Evolutionary conservation across 2,888 invertebrate species (phyloP).

Genomic region (Lasioglossum marginatum): DNA sequence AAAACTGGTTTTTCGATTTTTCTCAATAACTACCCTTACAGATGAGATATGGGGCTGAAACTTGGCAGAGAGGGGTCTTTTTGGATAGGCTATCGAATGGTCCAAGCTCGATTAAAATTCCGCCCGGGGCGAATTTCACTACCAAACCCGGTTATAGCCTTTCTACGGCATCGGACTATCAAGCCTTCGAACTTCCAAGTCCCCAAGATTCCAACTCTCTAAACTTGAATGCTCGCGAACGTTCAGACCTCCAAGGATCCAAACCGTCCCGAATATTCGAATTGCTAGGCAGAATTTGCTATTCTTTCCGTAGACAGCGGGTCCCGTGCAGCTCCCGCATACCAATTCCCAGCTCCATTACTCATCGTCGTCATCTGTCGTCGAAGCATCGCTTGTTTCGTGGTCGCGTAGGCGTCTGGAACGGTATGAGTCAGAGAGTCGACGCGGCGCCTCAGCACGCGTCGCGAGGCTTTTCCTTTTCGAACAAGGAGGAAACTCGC

Average conservation of each 20-base stretch:
- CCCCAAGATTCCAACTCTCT: not conserved
- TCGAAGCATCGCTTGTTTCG: not conserved
- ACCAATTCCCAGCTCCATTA: constrained; percentile 6
- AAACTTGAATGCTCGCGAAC: too few relatives aligned
- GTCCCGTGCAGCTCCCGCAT: not conserved
- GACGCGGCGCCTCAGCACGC: constrained; percentile 23
- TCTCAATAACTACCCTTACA: too few relatives aligned
- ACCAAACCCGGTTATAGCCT: too few relatives aligned
- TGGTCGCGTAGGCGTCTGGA: constrained; percentile 2
- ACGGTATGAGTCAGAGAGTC: constrained; percentile 18
- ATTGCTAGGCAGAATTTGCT: not conserved
- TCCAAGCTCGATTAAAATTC: too few relatives aligned
- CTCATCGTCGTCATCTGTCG: not conserved
- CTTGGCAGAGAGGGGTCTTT: too few relatives aligned
- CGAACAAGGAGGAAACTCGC: constrained; percentile 54
- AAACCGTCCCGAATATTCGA: not conserved
- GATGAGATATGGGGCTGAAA: too few relatives aligned
- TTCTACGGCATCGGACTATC: not conserved
- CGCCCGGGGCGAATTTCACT: too few relatives aligned
- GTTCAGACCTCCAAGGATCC: not conserved
- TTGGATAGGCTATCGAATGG: too few relatives aligned
- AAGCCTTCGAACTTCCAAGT: not conserved
- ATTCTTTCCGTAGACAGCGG: not conserved
- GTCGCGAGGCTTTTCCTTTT: constrained; percentile 43
- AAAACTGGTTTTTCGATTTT: too few relatives aligned